Conservation (phyloP, 2,113 vertebrate genomes). For the Semnornis frantzii region DNA sequence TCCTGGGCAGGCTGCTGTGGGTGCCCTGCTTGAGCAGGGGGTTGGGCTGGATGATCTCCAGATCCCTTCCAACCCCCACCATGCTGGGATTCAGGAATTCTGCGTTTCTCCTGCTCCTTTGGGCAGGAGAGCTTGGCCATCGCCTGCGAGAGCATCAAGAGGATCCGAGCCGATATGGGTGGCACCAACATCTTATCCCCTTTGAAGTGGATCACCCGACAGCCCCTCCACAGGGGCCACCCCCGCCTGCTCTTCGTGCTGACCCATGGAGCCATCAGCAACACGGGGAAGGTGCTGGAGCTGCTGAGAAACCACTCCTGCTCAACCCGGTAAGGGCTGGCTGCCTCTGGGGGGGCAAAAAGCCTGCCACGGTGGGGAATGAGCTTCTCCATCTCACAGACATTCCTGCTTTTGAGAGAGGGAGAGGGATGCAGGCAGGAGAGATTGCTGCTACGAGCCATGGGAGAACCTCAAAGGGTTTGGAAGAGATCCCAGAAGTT, state of each 20-base stretch:
- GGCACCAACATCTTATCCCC: conserved; percentile 87
- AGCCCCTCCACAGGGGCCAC: conserved; percentile 86
- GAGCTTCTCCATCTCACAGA: not conserved
- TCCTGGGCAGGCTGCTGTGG: too few relatives aligned
- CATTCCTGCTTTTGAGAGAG: not conserved
- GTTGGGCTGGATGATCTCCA: too few relatives aligned
- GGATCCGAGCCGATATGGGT: conserved; percentile 88
- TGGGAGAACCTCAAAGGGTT: conserved; percentile 46
- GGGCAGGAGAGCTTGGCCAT: conserved; percentile 83
- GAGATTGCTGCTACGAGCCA: not conserved
- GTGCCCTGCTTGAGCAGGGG: too few relatives aligned
- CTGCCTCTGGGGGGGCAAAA: not conserved
- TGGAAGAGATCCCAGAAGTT: conserved; percentile 61
- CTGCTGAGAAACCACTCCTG: conserved; percentile 84
- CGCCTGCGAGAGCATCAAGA: conserved; percentile 86
- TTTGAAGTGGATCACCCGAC: conserved; percentile 86
- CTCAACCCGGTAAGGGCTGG: conserved; percentile 80
- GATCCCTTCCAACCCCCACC: too few relatives aligned
- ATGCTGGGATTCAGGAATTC: too few relatives aligned
- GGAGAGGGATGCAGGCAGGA: not conserved
- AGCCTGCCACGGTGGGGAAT: not conserved
- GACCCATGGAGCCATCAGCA: conserved; percentile 78
- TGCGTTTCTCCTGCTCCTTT: not conserved
- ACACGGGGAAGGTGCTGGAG: conserved; percentile 90
- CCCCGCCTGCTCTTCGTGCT: conserved; percentile 91